These are phyloP conservation scores for Ivindomyrus marchei DNA, from an alignment of 2,113 vertebrate genomes.

Conservation along the genomic window DNA sequence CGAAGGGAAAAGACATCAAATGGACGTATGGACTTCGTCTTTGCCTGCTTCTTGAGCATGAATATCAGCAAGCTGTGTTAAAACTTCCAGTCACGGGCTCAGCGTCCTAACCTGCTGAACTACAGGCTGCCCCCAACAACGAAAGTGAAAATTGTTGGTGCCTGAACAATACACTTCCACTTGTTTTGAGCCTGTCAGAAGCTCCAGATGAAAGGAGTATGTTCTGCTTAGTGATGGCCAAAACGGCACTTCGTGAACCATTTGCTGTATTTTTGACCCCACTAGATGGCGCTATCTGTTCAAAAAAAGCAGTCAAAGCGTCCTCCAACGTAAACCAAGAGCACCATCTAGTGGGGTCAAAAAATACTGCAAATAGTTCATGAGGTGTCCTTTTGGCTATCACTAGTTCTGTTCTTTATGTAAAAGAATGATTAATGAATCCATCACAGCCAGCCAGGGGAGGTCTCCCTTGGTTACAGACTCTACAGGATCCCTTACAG, in stretches of 20 bases:
- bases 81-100: neutral
- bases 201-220: neutral
- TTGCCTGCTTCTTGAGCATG: neutral
- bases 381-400: neutral
- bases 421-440: neutral
- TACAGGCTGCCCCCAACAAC: neutral
- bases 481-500: neutral
- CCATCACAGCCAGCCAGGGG: neutral
- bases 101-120: neutral
- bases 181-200: neutral
- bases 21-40: neutral
- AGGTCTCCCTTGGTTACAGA: neutral
- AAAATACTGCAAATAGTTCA: neutral
- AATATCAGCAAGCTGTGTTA: neutral
- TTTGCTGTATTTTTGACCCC: neutral
- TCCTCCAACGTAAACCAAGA: too few relatives aligned
- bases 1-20: neutral
- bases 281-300: neutral
- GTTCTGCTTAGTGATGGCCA: neutral
- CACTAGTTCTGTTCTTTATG: neutral
- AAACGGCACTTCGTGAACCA: neutral
- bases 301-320: neutral
- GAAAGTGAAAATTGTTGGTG: neutral
- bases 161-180: neutral
- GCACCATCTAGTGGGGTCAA: neutral